Evolutionary conservation across 2,888 invertebrate genomes (phyloP), one percentile per base, ranked within the genome.

Genomic region (Lasius platythorax): DNA sequence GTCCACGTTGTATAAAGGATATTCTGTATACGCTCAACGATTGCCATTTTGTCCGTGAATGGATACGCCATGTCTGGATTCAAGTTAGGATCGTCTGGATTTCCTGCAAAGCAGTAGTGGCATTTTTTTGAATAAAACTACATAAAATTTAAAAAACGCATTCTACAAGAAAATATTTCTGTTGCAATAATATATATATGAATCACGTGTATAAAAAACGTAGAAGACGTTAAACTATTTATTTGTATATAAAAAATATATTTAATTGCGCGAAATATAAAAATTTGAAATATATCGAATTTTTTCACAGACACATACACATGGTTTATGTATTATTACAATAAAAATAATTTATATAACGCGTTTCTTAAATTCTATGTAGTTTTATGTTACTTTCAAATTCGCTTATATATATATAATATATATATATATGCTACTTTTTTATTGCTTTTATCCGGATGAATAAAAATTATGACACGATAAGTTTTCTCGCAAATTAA

Each of bases 41-140:
- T 83, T 61, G 87, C 90, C 94, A 94, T 94, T 91, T 88, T 89
- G 74, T 91, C 90, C 46, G 89, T 91, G 85, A 94, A 94, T 37
- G 91, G 89, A 84, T 91, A 94, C 67, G 94, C 93, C 94, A 94
- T 94, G 84, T 94, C 94, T 3, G 94, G 93, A 89, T 94, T 94
- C 40, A 94, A 83, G 74, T 91, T 85, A 28, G 94, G 92, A 79
- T 94, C 93, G 87, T 94, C 94, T 28, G 94, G 94, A 87, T 94
- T 94, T 58, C 94, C 94, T 94, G 85, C 37, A 82, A 56, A 72
- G 2, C 30, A 9, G 15, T 28, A 63, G 12, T 28, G 6, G 5
- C 9, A 30, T 50, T 33, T 46, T 63, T 40, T 23, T 23, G 8
- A 56, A 11, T 56, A 40, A 73, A 30, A n/a, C 2, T 18, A 30